Evolutionary conservation across 2,888 invertebrate species (phyloP).

Genomic region (Palloptera scutellata): DNA sequence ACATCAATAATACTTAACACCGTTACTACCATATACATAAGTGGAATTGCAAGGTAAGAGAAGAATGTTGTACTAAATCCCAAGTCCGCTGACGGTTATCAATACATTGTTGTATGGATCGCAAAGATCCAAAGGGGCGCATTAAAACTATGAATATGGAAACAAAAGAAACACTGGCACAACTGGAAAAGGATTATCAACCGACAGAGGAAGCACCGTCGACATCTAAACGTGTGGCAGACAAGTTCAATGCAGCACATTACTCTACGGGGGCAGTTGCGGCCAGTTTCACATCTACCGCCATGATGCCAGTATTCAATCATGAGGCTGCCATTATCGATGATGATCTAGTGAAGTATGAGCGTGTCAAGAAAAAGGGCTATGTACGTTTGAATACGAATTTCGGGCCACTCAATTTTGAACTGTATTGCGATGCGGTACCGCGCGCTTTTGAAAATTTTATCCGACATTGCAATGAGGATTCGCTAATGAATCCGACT

Average conservation of each 20-base stretch:
- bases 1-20: too few species aligned
- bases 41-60: too few species aligned
- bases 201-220: conserved; percentile 69
- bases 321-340: conserved; percentile 92
- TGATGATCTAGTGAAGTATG: conserved; percentile 91
- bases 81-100: too few species aligned
- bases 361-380: conserved; percentile 88
- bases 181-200: conserved; percentile 88
- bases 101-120: too few species aligned
- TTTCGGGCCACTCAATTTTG: conserved; percentile 90
- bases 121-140: conserved; percentile 81
- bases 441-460: conserved; percentile 98
- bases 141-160: conserved; percentile 89
- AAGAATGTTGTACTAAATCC: too few species aligned
- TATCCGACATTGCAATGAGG: conserved; percentile 84
- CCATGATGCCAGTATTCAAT: conserved; percentile 84
- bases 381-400: conserved; percentile 93
- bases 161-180: conserved; percentile 87
- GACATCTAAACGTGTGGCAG: conserved; percentile 74
- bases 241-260: conserved; percentile 95
- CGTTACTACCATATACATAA: too few species aligned
- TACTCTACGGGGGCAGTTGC: conserved; percentile 96
- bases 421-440: conserved; percentile 88
- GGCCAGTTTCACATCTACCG: conserved; percentile 97
- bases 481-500: too few species aligned